A percentile compares a stretch with the other conserved stretches of the same genome.
Evolutionary conservation across 2,888 invertebrate species (phyloP).

Genomic region (Anoncus sp.): DNA sequence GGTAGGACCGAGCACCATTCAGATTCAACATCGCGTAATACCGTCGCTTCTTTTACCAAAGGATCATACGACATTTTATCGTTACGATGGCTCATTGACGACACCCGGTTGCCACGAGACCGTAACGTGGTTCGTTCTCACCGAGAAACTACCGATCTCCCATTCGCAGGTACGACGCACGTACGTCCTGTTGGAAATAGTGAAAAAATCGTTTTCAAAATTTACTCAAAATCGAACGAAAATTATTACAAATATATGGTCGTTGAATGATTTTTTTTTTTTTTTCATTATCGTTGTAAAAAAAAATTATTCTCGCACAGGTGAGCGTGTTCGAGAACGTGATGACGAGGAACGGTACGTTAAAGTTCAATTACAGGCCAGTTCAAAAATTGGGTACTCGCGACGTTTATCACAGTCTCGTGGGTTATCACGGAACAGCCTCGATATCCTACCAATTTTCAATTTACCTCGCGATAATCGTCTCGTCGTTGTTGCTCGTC

Average conservation of each 20-base stretch:
- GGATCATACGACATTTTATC: constrained; percentile 85
- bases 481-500: constrained; percentile 38
- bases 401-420: constrained; percentile 72
- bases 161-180: constrained; percentile 81
- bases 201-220: too few species aligned
- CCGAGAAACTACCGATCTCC: constrained; percentile 85
- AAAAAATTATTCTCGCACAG: too few species aligned
- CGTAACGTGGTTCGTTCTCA: constrained; percentile 89
- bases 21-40: constrained; percentile 69
- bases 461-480: constrained; percentile 25
- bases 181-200: too few species aligned
- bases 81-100: constrained; percentile 90
- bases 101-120: constrained; percentile 90
- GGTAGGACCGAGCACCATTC: constrained; percentile 65
- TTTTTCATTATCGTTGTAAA: too few species aligned
- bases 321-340: constrained; percentile 70
- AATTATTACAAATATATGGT: too few species aligned
- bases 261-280: background rate
- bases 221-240: too few species aligned
- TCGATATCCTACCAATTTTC: constrained; percentile 16
- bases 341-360: constrained; percentile 66
- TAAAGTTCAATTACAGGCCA: constrained; percentile 82
- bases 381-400: constrained; percentile 79
- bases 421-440: constrained; percentile 68
- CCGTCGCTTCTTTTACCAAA: constrained; percentile 85